These are phyloP conservation scores for Rhynchophorus ferrugineus DNA, from an alignment of 1,140 invertebrate genomes.

Conservation along the genomic window DNA sequence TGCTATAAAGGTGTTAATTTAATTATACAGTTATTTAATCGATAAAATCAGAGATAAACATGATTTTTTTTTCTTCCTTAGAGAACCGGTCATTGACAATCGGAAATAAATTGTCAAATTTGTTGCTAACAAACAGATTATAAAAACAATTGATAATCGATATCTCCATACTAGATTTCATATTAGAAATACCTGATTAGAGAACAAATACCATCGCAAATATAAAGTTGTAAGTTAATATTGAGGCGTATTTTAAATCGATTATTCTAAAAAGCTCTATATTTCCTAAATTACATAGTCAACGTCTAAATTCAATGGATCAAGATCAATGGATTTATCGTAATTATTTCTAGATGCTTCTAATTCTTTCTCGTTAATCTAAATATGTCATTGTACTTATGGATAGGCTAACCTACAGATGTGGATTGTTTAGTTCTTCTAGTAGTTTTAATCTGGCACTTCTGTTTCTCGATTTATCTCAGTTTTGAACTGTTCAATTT, in stretches of 20 bases:
- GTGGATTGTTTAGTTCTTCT: too few species aligned
- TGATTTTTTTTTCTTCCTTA: too few species aligned
- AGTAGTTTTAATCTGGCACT: too few species aligned
- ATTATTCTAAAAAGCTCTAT: conserved; percentile 5
- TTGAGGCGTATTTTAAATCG: background rate
- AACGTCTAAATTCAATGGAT: conserved; percentile 1
- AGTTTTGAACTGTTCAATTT: too few species aligned
- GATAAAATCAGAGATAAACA: too few species aligned
- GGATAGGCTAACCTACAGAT: too few species aligned
- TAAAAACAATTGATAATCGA: conserved; percentile 20
- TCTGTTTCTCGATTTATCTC: too few species aligned
- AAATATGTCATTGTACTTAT: conserved; percentile 23
- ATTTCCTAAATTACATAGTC: conserved; percentile 1
- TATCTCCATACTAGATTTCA: too few species aligned
- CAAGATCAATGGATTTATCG: conserved; percentile 1
- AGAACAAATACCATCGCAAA: background rate
- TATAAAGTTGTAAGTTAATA: background rate
- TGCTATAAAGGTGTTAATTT: too few species aligned
- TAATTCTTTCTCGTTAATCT: background rate
- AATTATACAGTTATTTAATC: too few species aligned
- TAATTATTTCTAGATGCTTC: conserved; percentile 3
- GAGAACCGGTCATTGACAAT: background rate
- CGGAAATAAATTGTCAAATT: conserved; percentile 23
- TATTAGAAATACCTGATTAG: background rate
- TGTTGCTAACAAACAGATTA: conserved; percentile 22